Evolutionary conservation across 2,113 vertebrate genomes (phyloP).

Genomic region (Chamaea fasciata): DNA sequence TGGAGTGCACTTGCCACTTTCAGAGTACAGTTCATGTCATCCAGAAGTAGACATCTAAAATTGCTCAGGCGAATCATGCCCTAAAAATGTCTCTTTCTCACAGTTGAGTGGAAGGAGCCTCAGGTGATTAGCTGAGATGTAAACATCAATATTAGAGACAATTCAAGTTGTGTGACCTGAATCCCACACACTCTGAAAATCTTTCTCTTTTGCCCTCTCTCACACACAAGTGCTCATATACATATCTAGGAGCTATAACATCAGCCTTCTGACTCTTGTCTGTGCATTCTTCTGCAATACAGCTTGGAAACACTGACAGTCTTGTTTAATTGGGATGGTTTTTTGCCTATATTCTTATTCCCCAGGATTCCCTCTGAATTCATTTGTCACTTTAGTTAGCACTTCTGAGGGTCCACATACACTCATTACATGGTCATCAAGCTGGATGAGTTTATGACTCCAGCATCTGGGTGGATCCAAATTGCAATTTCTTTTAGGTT

Average conservation of each 20-base stretch:
- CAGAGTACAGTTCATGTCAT: neutral
- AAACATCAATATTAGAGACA: slow-evolving; percentile 36
- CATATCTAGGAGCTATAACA: neutral
- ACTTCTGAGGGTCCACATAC: neutral
- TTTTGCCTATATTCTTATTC: neutral
- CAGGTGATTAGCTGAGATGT: slow-evolving; percentile 24
- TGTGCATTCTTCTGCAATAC: neutral
- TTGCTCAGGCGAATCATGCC: neutral
- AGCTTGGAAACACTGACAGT: neutral
- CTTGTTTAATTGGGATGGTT: neutral
- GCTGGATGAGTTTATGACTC: neutral
- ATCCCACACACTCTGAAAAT: neutral
- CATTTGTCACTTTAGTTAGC: neutral
- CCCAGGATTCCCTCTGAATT: neutral
- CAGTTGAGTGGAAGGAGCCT: slow-evolving; percentile 6
- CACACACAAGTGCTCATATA: neutral
- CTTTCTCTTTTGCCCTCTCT: neutral
- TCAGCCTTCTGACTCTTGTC: neutral
- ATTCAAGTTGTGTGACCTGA: slow-evolving; percentile 7
- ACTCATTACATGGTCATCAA: neutral
- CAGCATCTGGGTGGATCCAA: neutral
- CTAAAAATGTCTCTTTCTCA: slow-evolving; percentile 38
- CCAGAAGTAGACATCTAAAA: slow-evolving; percentile 16
- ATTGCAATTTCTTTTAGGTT: neutral
- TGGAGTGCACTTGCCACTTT: neutral